phyloP scores from a whole-genome alignment of 2,797 vertebrate genomes.

The Micropoecilia bifurca region DNA sequence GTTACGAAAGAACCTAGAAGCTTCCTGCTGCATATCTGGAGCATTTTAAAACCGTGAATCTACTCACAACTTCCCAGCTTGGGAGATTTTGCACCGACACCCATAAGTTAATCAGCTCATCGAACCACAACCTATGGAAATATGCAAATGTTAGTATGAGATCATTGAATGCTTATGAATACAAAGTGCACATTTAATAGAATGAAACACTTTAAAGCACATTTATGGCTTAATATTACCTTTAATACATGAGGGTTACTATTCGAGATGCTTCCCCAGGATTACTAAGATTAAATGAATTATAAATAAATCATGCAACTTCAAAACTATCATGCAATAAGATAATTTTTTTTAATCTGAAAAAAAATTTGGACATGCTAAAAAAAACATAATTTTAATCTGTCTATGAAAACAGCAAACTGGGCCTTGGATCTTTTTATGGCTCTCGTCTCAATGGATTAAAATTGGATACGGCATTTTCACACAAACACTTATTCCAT shows the following conservation, averaged over 20 bases:
- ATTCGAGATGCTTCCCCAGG: not conserved
- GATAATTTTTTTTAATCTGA: not conserved
- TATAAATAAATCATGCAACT: not conserved
- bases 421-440: conserved; percentile 12
- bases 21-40: not conserved
- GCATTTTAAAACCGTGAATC: conserved; percentile 4
- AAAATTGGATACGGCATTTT: conserved; percentile 23
- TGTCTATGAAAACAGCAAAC: not conserved
- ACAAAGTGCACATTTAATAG: not conserved
- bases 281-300: not conserved
- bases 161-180: not conserved
- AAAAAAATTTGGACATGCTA: not conserved
- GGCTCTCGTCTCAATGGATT: conserved; percentile 7
- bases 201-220: not conserved
- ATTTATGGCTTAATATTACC: not conserved
- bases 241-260: not conserved
- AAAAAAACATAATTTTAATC: not conserved
- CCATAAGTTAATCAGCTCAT: conserved; percentile 94
- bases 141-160: conserved; percentile 24
- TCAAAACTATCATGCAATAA: not conserved
- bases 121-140: conserved; percentile 92
- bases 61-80: conserved; percentile 95
- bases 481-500: conserved; percentile 20
- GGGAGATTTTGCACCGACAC: conserved; percentile 97
- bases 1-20: conserved; percentile 21